Evolutionary conservation across 1,140 invertebrate genomes (phyloP).

Genomic region (Acromyrmex echinatior): DNA sequence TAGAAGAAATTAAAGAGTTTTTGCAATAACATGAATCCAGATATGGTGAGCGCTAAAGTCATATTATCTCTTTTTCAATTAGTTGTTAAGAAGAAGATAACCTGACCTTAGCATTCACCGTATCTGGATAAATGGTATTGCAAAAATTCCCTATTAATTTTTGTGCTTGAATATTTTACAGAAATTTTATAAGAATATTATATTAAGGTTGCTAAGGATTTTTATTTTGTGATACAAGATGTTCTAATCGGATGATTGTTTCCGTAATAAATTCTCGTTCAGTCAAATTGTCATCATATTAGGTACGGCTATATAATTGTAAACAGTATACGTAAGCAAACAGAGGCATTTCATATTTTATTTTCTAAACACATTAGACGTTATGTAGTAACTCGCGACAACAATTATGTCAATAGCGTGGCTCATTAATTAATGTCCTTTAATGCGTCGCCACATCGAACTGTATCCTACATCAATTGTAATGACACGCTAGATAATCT

Average conservation of each 20-base stretch:
- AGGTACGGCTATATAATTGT: not conserved
- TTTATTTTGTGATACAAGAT: not conserved
- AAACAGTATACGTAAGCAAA: not conserved
- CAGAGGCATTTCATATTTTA: constrained; percentile 27
- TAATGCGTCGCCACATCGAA: constrained; percentile 32
- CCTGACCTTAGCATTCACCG: too few species aligned
- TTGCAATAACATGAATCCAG: too few species aligned
- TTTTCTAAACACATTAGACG: constrained; percentile 45
- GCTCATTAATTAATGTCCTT: constrained; percentile 58
- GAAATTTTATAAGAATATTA: not conserved
- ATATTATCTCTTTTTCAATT: too few species aligned
- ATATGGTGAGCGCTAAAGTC: too few species aligned
- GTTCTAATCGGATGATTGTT: not conserved
- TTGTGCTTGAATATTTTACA: not conserved
- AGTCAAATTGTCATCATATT: constrained; percentile 19
- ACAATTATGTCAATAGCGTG: constrained; percentile 32
- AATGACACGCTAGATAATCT: not conserved
- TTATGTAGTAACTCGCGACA: not conserved
- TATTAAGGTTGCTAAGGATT: not conserved
- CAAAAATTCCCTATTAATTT: not conserved
- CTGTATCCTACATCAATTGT: not conserved
- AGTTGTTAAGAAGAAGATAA: too few species aligned
- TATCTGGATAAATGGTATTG: too few species aligned
- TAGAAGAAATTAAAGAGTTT: not conserved
- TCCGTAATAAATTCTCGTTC: constrained; percentile 35